A percentile compares a stretch with the other conserved stretches of the same genome.
phyloP scores from a whole-genome alignment of 37 sponge, comb jelly and placozoan genomes.

The Axinella damicornis region DNA sequence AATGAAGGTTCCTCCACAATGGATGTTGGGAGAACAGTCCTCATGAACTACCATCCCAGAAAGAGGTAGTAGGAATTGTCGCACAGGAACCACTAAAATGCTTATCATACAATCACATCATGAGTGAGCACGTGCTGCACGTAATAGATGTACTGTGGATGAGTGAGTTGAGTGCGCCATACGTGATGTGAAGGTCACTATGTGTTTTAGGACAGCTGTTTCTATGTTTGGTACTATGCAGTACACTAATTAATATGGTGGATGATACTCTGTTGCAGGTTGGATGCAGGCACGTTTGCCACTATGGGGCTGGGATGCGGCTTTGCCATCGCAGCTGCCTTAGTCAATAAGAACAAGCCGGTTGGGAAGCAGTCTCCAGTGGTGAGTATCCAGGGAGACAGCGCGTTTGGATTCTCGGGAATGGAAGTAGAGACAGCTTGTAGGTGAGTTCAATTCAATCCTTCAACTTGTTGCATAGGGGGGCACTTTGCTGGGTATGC shows the following conservation, averaged over 20 bases:
- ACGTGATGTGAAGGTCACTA: too few species aligned
- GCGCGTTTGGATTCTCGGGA: slow-evolving; percentile 96
- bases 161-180: too few species aligned
- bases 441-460: slow-evolving; percentile 65
- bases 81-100: too few species aligned
- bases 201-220: too few species aligned
- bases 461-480: too few species aligned
- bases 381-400: slow-evolving; percentile 91
- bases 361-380: slow-evolving; percentile 32
- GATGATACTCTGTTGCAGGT: slow-evolving; percentile 40
- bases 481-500: too few species aligned
- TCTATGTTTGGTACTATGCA: too few species aligned
- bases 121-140: too few species aligned
- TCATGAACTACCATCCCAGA: slow-evolving; percentile 64
- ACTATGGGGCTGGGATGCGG: slow-evolving; percentile 96
- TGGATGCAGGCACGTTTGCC: slow-evolving; percentile 97
- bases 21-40: slow-evolving; percentile 93
- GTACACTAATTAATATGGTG: too few species aligned
- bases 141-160: too few species aligned
- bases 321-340: slow-evolving; percentile 91
- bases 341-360: slow-evolving; percentile 46
- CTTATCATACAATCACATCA: too few species aligned
- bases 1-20: slow-evolving; percentile 95
- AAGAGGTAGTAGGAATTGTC: slow-evolving; percentile 53
- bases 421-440: slow-evolving; percentile 95